Percentiles rank a stretch among this genome's conserved stretches.
phyloP scores from a whole-genome alignment of 2,888 invertebrate species.

The Drosophila cyrtoloma region DNA sequence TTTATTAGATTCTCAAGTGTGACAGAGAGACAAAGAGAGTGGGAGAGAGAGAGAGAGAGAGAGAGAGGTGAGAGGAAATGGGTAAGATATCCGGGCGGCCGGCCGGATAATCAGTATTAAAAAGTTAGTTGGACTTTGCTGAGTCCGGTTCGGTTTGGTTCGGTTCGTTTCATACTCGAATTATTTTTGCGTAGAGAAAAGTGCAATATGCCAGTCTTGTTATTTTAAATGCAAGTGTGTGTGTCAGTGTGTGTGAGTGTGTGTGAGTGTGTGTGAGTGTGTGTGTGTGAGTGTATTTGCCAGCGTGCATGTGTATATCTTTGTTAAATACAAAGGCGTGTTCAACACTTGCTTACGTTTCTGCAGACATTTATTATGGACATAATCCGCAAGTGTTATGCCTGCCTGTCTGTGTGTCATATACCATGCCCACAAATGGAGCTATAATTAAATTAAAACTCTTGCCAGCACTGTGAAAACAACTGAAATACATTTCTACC shows the following conservation, averaged over 20 bases:
- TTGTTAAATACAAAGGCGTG: constrained; percentile 60
- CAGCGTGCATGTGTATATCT: constrained; percentile 18
- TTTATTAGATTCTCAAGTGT: constrained; percentile 62
- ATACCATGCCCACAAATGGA: constrained; percentile 64
- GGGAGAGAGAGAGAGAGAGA: constrained; percentile 20
- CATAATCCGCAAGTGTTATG: constrained; percentile 73
- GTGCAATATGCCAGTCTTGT: constrained; percentile 61
- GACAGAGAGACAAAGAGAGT: constrained; percentile 4
- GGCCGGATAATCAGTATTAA: constrained; percentile 73
- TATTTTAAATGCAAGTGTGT: constrained; percentile 37
- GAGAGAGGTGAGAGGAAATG: constrained; percentile 27
- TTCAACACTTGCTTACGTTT: constrained; percentile 53
- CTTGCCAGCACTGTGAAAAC: constrained; percentile 40
- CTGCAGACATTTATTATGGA: constrained; percentile 66
- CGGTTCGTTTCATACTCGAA: constrained; percentile 31
- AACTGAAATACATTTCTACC: constrained; percentile 44
- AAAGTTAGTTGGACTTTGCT: constrained; percentile 50
- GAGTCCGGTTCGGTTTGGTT: constrained; percentile 21
- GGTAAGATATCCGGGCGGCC: constrained; percentile 32
- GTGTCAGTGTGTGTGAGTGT: not conserved
- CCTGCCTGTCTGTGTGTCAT: constrained; percentile 42
- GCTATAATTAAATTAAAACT: constrained; percentile 80
- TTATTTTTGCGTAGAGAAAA: constrained; percentile 41
- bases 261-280: too few relatives aligned
- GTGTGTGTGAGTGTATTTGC: not conserved